These are phyloP conservation scores for Brenthis ino DNA, from an alignment of 2,888 invertebrate species.

Conservation along the genomic window DNA sequence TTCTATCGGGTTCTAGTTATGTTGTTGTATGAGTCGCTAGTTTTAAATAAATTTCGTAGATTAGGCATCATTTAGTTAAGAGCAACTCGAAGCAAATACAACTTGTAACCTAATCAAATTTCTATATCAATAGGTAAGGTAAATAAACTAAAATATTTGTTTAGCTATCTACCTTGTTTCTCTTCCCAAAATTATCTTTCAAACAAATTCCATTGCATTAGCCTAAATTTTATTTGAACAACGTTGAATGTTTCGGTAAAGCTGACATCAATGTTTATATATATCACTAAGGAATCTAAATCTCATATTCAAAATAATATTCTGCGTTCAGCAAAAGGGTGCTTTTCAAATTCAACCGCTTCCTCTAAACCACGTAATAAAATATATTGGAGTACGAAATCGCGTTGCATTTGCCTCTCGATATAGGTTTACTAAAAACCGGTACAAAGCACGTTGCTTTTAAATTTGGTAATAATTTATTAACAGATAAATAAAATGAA, in stretches of 20 bases:
- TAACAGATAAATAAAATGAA: too few relatives aligned
- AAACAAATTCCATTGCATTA: slow-evolving; percentile 4
- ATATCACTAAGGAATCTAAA: slow-evolving; percentile 34
- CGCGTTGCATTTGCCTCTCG: slow-evolving; percentile 35
- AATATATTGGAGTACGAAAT: slow-evolving; percentile 39
- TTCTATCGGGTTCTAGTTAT: too few relatives aligned
- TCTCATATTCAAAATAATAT: slow-evolving; percentile 37
- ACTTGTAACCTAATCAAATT: too few relatives aligned
- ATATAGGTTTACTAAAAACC: slow-evolving; percentile 19
- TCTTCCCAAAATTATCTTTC: too few relatives aligned
- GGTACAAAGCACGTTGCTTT: neutral
- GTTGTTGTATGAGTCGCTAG: too few relatives aligned
- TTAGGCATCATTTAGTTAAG: too few relatives aligned
- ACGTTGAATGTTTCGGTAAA: slow-evolving; percentile 1
- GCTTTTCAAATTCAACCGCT: slow-evolving; percentile 37
- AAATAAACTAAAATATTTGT: too few relatives aligned
- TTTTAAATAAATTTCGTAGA: too few relatives aligned
- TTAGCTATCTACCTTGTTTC: too few relatives aligned
- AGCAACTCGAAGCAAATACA: too few relatives aligned
- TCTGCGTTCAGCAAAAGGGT: slow-evolving; percentile 35
- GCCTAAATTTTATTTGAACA: slow-evolving; percentile 1
- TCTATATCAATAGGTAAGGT: too few relatives aligned
- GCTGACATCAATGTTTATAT: slow-evolving; percentile 32
- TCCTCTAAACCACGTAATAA: slow-evolving; percentile 41
- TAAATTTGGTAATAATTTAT: neutral